These are phyloP conservation scores for Adelges cooleyi DNA, from an alignment of 1,140 invertebrate genomes.

Conservation along the genomic window DNA sequence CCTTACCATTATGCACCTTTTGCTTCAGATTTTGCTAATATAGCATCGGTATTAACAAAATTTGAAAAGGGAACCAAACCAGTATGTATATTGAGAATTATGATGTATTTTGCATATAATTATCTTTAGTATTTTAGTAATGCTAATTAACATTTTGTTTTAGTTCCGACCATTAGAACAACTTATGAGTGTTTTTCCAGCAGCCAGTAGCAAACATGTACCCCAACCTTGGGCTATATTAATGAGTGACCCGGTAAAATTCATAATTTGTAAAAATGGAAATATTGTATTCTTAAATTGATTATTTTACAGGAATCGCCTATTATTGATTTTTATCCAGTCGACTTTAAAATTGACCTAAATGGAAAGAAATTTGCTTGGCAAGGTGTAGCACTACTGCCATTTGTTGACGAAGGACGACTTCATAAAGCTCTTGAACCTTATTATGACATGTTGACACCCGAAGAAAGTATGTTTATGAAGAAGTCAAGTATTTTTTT, in stretches of 20 bases:
- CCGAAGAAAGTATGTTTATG: conserved; percentile 49
- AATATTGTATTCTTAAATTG: not conserved
- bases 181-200: conserved; percentile 98
- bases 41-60: conserved; percentile 67
- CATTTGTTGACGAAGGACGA: conserved; percentile 92
- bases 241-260: conserved; percentile 80
- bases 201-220: conserved; percentile 86
- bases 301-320: conserved; percentile 59
- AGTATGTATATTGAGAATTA: conserved; percentile 43
- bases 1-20: conserved; percentile 99
- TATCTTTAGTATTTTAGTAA: conserved; percentile 1
- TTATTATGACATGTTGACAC: conserved; percentile 66
- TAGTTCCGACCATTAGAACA: conserved; percentile 95
- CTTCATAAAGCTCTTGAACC: conserved; percentile 75
- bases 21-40: conserved; percentile 95
- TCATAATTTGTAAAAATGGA: not conserved
- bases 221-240: conserved; percentile 86
- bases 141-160: conserved; percentile 37
- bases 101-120: conserved; percentile 13
- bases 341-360: conserved; percentile 95
- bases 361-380: conserved; percentile 99
- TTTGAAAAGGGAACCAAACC: conserved; percentile 84
- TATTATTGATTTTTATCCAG: conserved; percentile 98
- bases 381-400: conserved; percentile 96
- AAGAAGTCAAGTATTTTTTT: conserved; percentile 28